Base-by-base conservation (phyloP, 2,113 vertebrate species). In the Arizona elegans region DNA sequence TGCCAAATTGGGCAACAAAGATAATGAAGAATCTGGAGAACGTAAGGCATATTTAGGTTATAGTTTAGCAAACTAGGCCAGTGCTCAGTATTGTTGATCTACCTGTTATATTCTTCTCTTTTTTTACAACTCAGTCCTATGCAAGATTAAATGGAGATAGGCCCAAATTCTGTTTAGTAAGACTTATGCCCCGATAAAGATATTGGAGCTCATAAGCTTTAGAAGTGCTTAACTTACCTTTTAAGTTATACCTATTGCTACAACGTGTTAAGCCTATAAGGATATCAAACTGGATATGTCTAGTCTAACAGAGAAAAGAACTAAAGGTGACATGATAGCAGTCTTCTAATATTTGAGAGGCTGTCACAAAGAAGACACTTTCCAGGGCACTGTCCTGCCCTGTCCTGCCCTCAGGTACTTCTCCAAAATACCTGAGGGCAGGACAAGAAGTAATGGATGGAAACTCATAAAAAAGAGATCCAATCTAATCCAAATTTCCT, bases 1-100 rank as follows among this genome's bases (percentile, higher is more conserved):
- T 91, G 89, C 92, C 93, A 38, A 75, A 1, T 55, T 87, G 85
- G 91, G 12, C n/a, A 65, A 86, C 38, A 86, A 90, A 62, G 88
- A 86, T 54, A 93, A 53, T 86, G 47, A 59, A 65, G n/a, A 50
- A 13, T 24, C 90, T 90, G 7, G 55, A 86, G 54, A 65, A 53
- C 15, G 19, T 53, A 52, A 90, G 50, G 56, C 86, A 90, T 59
- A 86, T 86, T 58, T 58, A 52, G 58, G 15, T 29, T 53, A 38
- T 90, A 50, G 53, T 85, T 81, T 54, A 62, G 26, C 26, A 50
- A 87, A 85, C n/a, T 38, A 81, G 70, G n/a, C 13, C 50, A 62
- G 52, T 29, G 33, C 21, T 92, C 5, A 43, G 11, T 65, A 75
- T 55, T 70, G 24, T 21, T 47, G 10, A 81, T 81, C 53, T 81